Conservation (phyloP, 2,797 vertebrate genomes). For the Eulemur albifrons region DNA sequence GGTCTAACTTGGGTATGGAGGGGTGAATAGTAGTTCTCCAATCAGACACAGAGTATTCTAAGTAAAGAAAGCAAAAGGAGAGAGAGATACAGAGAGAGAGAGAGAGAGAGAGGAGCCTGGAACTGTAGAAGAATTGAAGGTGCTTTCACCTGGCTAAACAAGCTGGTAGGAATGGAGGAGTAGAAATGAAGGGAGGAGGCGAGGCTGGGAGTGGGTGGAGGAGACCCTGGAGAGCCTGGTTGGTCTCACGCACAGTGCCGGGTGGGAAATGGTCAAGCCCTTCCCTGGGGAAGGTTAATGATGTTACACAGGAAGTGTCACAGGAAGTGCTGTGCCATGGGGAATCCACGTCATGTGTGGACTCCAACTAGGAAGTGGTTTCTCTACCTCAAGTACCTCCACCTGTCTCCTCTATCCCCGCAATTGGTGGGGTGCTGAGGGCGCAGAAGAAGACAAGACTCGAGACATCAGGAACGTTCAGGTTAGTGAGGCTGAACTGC, state of each 20-base stretch:
- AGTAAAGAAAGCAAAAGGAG: background rate
- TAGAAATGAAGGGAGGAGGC: background rate
- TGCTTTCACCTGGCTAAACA: background rate
- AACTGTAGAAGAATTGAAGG: background rate
- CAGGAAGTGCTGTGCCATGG: background rate
- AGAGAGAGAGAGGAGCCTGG: background rate
- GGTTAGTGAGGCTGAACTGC: background rate
- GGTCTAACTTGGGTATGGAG: background rate
- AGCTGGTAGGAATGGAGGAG: background rate
- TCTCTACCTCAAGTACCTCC: background rate
- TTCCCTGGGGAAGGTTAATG: background rate
- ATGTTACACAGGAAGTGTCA: background rate
- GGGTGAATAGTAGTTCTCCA: background rate
- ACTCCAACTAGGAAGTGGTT: background rate
- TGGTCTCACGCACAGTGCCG: rapidly evolving
- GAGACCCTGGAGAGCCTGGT: background rate
- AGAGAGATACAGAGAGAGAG: background rate
- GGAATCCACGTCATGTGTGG: background rate
- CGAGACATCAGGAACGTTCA: background rate
- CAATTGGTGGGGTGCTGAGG: background rate
- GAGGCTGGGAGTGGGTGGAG: background rate
- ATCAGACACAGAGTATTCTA: background rate
- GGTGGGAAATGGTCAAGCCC: background rate
- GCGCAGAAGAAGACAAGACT: background rate
- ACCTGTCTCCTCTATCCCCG: background rate